These are phyloP conservation scores for Artibeus lituratus DNA, from an alignment of 2,797 vertebrate species.

Conservation along the genomic window DNA sequence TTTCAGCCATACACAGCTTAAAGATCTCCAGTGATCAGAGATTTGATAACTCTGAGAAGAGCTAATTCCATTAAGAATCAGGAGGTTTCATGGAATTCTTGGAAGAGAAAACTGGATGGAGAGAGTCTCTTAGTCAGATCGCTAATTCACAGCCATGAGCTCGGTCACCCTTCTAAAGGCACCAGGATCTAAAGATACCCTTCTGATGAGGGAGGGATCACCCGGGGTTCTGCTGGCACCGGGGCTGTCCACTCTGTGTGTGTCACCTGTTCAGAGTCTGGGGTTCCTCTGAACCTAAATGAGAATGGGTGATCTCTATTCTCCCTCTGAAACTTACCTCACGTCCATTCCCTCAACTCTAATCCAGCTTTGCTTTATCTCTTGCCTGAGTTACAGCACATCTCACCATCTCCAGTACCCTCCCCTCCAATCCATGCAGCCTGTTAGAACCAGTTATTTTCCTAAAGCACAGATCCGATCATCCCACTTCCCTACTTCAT, in stretches of 20 bases:
- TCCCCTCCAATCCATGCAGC: background rate
- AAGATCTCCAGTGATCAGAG: background rate
- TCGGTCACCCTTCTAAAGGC: background rate
- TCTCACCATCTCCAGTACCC: background rate
- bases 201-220: background rate
- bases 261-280: background rate
- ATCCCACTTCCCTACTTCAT: background rate
- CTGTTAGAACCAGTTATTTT: background rate
- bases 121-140: background rate
- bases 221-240: background rate
- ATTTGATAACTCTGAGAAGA: slow-evolving; percentile 5
- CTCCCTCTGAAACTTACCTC: background rate
- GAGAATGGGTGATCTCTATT: background rate
- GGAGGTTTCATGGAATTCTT: background rate
- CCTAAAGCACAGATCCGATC: background rate
- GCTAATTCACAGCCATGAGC: background rate
- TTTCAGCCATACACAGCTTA: background rate
- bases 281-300: background rate
- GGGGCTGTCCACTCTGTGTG: background rate
- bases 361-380: background rate
- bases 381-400: background rate
- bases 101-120: background rate
- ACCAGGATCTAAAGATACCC: too few relatives aligned
- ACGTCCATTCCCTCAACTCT: background rate
- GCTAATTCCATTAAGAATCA: background rate